Base-by-base conservation (phyloP, 2,888 invertebrate species). In the Leptarthrus brevirostris region DNA sequence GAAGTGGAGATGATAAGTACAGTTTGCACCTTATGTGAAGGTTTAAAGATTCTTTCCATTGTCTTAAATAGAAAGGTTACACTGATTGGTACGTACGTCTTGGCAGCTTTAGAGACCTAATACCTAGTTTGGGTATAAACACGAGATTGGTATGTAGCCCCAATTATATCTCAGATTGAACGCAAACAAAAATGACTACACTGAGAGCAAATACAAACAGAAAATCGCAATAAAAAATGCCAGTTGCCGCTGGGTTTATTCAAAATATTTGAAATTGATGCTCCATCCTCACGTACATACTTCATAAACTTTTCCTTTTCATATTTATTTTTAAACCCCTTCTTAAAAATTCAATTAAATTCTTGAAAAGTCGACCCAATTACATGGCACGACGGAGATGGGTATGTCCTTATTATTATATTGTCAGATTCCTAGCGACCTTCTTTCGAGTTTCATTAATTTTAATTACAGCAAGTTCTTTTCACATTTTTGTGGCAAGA, bases 271-370 rank as follows among this genome's bases (percentile, higher is more conserved):
- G 8, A 40, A 40, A 40, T 47, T 1, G 2, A 12, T 12, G 40
- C n/a, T 40, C 12, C 12, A 3, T 30, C 8, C 5, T 30, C 12
- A 3, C 40, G 3, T 40, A 12, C 40, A 40, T 40, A 40, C 40
- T 64, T 64, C 24, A 64, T 64, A 24, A 64, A 64, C 64, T 64
- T 64, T 64, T 44, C 24, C 47, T 64, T 64, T 64, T 64, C 34
- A 36, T 22, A 61, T 61, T 61, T 36, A 61, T 61, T 64, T 64
- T 44, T 44, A 64, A 64, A 64, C 24, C 47, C 64, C 24, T 64
- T 64, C 64, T 64, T 64, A 64, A 64, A 64, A 64, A 64, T 64
- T 64, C 64, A 64, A 64, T 64, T 64, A 64, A 64, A 64, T 44
- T 44, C 64, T 64, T 64, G 64, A 64, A 64, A 64, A 64, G 64